Conservation (phyloP, 1,140 invertebrate genomes). For the Papilio glaucus region DNA sequence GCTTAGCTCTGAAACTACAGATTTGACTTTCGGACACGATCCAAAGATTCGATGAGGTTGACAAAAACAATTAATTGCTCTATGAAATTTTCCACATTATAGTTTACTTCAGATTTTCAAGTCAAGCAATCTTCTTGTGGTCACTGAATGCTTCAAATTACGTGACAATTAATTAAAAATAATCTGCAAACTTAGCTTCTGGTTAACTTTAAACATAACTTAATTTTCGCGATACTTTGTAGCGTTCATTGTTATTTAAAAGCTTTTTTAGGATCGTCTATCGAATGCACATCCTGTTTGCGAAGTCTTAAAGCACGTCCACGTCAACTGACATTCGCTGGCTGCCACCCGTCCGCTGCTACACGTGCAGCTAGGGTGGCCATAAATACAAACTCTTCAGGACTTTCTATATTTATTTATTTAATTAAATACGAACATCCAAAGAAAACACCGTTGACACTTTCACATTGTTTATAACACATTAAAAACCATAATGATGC, state of each 20-base stretch:
- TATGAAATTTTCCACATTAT: too few relatives aligned
- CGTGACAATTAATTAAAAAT: not conserved
- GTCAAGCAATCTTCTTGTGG: not conserved
- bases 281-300: slow-evolving; percentile 35
- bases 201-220: not conserved
- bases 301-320: slow-evolving; percentile 38
- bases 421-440: not conserved
- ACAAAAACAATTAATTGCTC: too few relatives aligned
- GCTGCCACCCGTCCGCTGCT: slow-evolving; percentile 29
- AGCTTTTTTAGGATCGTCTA: slow-evolving; percentile 22
- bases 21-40: too few relatives aligned
- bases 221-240: slow-evolving; percentile 25
- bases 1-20: too few relatives aligned
- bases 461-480: too few relatives aligned
- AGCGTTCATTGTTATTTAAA: not conserved
- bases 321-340: slow-evolving; percentile 32
- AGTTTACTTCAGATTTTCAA: too few relatives aligned
- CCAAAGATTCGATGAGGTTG: too few relatives aligned
- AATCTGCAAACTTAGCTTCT: not conserved
- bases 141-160: not conserved
- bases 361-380: slow-evolving; percentile 25
- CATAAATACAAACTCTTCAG: not conserved
- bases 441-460: not conserved
- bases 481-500: too few relatives aligned
- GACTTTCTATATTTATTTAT: not conserved